Evolutionary conservation across 2,888 invertebrate genomes (phyloP).

Genomic region (Paralinhomoeus sp.): DNA sequence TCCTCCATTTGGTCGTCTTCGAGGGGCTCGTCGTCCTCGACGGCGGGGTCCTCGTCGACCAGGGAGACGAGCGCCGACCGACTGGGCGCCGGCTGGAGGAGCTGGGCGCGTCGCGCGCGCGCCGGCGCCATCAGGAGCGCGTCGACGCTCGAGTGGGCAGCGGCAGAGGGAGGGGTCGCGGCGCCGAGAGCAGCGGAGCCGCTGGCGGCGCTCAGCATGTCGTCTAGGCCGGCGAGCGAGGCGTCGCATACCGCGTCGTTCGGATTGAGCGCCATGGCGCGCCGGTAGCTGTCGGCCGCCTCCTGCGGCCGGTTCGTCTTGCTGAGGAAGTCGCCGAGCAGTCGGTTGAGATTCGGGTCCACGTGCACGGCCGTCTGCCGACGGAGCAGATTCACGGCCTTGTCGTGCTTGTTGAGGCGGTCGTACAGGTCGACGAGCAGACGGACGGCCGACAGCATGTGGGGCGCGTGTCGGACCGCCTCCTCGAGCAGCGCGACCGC

Average conservation of each 20-base stretch:
- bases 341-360: slow-evolving; percentile 22
- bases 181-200: not conserved
- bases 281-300: slow-evolving; percentile 25
- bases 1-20: no score
- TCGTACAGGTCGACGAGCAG: slow-evolving; percentile 11
- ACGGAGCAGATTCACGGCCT: slow-evolving; percentile 23
- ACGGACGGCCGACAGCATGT: slow-evolving; percentile 25
- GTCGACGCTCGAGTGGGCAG: no score
- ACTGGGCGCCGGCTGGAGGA: no score
- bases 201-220: not conserved
- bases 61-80: no score
- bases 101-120: no score
- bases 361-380: slow-evolving; percentile 17
- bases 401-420: slow-evolving; percentile 22
- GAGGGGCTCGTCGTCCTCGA: no score
- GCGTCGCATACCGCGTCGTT: slow-evolving; percentile 20
- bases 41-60: no score
- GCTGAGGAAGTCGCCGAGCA: slow-evolving; percentile 13
- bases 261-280: slow-evolving; percentile 23
- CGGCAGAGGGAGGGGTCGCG: no score
- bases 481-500: slow-evolving; percentile 26
- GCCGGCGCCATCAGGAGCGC: no score
- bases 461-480: slow-evolving; percentile 25
- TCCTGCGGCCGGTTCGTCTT: slow-evolving; percentile 21
- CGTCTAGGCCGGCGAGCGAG: slow-evolving; percentile 23